Base-by-base conservation (phyloP, 2,888 invertebrate species). In the Sinhomidia bicolor region DNA sequence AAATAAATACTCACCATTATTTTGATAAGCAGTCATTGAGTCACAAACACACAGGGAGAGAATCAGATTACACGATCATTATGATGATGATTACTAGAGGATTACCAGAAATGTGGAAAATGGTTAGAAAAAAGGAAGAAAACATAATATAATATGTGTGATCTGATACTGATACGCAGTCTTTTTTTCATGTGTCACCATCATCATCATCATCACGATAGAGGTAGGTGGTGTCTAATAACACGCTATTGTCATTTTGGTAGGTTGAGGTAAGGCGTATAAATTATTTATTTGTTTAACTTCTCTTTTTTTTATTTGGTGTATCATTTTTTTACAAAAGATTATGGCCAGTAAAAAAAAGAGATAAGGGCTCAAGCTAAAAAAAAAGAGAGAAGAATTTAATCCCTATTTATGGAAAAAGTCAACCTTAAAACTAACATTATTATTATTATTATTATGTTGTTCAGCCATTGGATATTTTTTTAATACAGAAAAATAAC, bases 61-160 rank as follows among this genome's bases (percentile, higher is more conserved):
- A 57, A 78, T 78, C 78, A 78, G 78, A 78, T 78, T 78, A 78
- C 78, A 78, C 9, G 17, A 78, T 57, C 32, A 78, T 78, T 54
- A 78, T 68, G 36, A 62, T 32, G 7, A n/a, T 62, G 14, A 62
- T 41, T 41, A 36, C 68, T 17, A 65, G 9, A 74, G 51, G 78
- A 78, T 78, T 54, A 54, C 78, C 78, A 54, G 29, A 44, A 78
- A 78, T 78, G 44, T 57, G 78, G n/a, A n/a, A n/a, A n/a, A n/a
- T n/a, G n/a, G n/a, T n/a, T n/a, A n/a, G 78, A 54, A 78, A 78
- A 78, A 47, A 26, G 10, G 26, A 12, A 23, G 23, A 23, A 14
- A 60, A n/a, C n/a, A n/a, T n/a, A n/a, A n/a, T n/a, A n/a, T n/a
- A n/a, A n/a, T n/a, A n/a, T n/a, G n/a, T n/a, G n/a, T n/a, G n/a